These are phyloP conservation scores for Drosophila bifasciata DNA, from an alignment of 1,140 invertebrate species.

Conservation along the genomic window DNA sequence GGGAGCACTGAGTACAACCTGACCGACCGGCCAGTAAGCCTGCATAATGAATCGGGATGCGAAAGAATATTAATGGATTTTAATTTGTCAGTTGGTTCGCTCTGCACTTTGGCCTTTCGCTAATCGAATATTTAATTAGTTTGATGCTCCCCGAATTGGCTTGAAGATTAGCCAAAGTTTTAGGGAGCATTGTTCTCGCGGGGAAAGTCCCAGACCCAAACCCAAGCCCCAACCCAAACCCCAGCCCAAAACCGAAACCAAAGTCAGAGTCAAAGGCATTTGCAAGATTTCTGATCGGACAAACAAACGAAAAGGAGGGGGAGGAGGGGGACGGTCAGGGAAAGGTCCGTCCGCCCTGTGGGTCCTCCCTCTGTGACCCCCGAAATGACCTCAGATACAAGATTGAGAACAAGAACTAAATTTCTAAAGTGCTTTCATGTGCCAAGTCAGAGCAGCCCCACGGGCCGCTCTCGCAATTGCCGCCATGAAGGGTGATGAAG, in stretches of 20 bases:
- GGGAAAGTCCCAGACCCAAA: background rate
- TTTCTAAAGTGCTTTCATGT: conserved; percentile 77
- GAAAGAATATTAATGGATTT: conserved; percentile 56
- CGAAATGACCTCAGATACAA: conserved; percentile 72
- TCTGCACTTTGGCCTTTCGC: conserved; percentile 17
- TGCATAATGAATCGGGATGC: conserved; percentile 38
- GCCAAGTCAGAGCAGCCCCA: conserved; percentile 35
- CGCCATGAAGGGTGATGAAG: conserved; percentile 22
- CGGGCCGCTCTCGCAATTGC: conserved; percentile 13
- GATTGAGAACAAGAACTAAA: conserved; percentile 76
- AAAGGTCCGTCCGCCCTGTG: conserved; percentile 14
- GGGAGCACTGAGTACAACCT: conserved; percentile 1
- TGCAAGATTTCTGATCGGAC: conserved; percentile 52
- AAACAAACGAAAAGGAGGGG: conserved; percentile 24
- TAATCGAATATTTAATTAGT: conserved; percentile 81
- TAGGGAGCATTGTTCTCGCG: conserved; percentile 22
- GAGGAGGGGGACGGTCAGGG: conserved; percentile 5
- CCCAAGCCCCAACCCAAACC: too few species aligned
- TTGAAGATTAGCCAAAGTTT: conserved; percentile 52
- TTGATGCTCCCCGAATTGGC: conserved; percentile 66
- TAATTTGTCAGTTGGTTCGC: conserved; percentile 53
- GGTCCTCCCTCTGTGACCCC: conserved; percentile 13
- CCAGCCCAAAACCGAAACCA: background rate
- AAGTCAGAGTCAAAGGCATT: conserved; percentile 35
- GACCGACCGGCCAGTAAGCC: background rate